Percentiles rank a stretch among this genome's conserved stretches.
These are phyloP conservation scores for Orientallactaga sibirica DNA, from an alignment of 2,797 vertebrate genomes.

Conservation along the genomic window DNA sequence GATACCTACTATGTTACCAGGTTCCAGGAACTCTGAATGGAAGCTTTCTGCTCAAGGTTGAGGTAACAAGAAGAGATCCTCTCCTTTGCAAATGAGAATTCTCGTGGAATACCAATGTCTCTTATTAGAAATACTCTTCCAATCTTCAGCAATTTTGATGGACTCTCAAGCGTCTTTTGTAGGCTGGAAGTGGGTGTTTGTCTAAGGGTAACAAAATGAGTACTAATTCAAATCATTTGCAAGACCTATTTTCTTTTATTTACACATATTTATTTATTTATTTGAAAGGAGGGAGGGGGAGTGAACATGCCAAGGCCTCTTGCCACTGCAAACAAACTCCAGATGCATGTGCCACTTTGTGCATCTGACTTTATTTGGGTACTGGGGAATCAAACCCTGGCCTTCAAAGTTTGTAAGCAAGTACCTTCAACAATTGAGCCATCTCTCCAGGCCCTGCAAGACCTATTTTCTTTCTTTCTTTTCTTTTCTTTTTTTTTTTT, in stretches of 20 bases:
- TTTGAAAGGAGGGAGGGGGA: too few species aligned
- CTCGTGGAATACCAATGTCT: background rate
- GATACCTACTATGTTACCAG: background rate
- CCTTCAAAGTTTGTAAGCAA: too few species aligned
- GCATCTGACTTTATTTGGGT: too few species aligned
- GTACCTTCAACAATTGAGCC: too few species aligned
- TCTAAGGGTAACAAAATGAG: background rate
- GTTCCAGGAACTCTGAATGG: background rate
- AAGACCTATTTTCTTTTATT: too few species aligned
- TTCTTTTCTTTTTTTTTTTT: too few species aligned
- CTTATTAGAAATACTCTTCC: slow-evolving; percentile 40
- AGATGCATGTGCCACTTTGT: too few species aligned
- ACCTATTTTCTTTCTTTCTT: background rate
- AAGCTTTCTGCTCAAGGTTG: background rate
- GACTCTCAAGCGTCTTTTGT: slow-evolving; percentile 9
- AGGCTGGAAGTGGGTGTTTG: background rate
- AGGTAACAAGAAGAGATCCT: background rate
- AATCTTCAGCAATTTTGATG: slow-evolving; percentile 1
- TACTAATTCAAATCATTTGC: background rate
- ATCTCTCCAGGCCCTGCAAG: background rate
- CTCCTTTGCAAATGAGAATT: background rate
- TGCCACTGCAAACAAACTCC: too few species aligned
- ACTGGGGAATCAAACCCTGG: too few species aligned
- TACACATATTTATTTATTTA: too few species aligned
- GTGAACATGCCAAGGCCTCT: too few species aligned